phyloP scores from a whole-genome alignment of 37 sponge, comb jelly and placozoan genomes.

The Beroe forskalii region DNA sequence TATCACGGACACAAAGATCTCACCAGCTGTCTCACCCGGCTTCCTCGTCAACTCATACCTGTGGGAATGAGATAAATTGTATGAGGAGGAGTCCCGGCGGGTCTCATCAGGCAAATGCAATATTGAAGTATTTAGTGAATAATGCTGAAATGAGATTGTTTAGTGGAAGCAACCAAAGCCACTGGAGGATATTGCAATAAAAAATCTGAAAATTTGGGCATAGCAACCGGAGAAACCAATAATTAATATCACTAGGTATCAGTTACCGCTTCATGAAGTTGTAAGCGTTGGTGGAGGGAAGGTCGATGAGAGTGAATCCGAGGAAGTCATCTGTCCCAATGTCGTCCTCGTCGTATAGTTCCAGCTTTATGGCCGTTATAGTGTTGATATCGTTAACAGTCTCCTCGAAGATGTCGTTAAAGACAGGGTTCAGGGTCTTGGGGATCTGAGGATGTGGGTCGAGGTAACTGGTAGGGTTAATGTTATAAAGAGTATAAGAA shows the following conservation, averaged over 20 bases:
- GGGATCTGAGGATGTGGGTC: conserved; percentile 12
- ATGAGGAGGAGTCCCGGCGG: too few relatives aligned
- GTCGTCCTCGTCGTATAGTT: conserved; percentile 51
- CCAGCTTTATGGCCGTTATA: neutral
- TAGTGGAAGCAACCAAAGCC: too few relatives aligned
- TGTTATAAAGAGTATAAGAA: too few relatives aligned
- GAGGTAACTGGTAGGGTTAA: neutral
- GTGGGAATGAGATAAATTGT: too few relatives aligned
- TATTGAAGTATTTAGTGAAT: too few relatives aligned
- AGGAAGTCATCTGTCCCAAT: conserved; percentile 63
- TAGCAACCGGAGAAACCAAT: too few relatives aligned
- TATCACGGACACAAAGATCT: conserved; percentile 40
- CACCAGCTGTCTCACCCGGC: conserved; percentile 32
- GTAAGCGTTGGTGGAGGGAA: conserved; percentile 60
- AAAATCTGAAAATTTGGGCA: too few relatives aligned
- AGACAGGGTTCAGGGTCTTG: conserved; percentile 60
- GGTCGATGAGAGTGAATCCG: conserved; percentile 15
- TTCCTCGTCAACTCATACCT: conserved; percentile 46
- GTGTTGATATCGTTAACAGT: conserved; percentile 48
- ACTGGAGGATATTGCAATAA: too few relatives aligned
- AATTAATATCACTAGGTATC: too few relatives aligned
- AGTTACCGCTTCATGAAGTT: conserved; percentile 37
- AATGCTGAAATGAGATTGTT: too few relatives aligned
- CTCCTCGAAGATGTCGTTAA: conserved; percentile 49
- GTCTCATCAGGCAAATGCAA: too few relatives aligned